Evolutionary conservation across 1,140 invertebrate species (phyloP), one percentile per base, ranked within the genome.

Genomic region (Eurytemora carolleeae): DNA sequence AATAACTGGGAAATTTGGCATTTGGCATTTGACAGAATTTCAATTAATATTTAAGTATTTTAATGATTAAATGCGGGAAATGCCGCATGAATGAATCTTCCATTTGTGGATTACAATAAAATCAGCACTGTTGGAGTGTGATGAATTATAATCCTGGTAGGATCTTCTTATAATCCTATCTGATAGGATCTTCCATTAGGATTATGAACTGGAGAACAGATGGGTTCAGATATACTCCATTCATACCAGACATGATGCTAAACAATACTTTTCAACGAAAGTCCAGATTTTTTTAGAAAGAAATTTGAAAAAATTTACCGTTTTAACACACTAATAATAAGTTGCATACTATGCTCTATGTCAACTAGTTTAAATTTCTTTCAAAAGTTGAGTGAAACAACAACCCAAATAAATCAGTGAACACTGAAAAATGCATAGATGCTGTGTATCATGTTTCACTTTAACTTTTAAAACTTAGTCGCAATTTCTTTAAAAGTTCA

Each of bases 231-330:
- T 1, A 94, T 74, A 65, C 82, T 79, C 93, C 93, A 98, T 72
- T 97, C 91, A 69, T 97, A 98, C 92, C 92, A 97, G 0, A 97
- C 90, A 69, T 86, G 84, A 58, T 84, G 79, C 12, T 44, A 44
- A 44, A 7, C 7, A 44, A 77, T 71, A 64, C 75, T 80, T 55
- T 82, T 80, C 59, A 80, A n/a, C n/a, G n/a, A n/a, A n/a, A n/a
- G n/a, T n/a, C n/a, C n/a, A n/a, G n/a, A n/a, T n/a, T n/a, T n/a
- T n/a, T n/a, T n/a, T n/a, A n/a, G n/a, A n/a, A n/a, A n/a, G n/a
- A n/a, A n/a, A n/a, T n/a, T n/a, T n/a, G n/a, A n/a, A n/a, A n/a
- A n/a, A n/a, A n/a, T n/a, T n/a, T n/a, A n/a, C n/a, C n/a, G n/a
- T n/a, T n/a, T n/a, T n/a, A n/a, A n/a, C n/a, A n/a, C n/a, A n/a